These are phyloP conservation scores for Heliconius aoede DNA, from an alignment of 2,888 invertebrate species.

Conservation along the genomic window DNA sequence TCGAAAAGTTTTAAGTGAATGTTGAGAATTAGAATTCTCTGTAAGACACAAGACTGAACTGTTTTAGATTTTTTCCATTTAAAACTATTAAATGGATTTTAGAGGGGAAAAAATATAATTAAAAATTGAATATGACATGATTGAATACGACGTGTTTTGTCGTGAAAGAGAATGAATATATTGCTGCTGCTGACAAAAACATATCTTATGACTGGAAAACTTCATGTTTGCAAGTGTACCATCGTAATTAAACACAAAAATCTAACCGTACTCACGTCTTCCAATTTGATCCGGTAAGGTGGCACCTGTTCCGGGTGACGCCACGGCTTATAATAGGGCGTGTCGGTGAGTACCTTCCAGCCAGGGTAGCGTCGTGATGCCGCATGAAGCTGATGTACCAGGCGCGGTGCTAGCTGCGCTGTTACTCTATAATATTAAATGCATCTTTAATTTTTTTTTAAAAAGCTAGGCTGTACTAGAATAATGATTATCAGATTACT, in stretches of 20 bases:
- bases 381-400: conserved; percentile 91
- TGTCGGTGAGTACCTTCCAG: conserved; percentile 90
- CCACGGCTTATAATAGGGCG: conserved; percentile 93
- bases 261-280: conserved; percentile 85
- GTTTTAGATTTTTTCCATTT: not conserved
- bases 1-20: conserved; percentile 9
- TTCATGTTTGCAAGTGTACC: not conserved
- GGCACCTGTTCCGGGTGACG: conserved; percentile 92
- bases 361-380: conserved; percentile 91
- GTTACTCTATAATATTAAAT: conserved; percentile 81
- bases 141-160: too few species aligned
- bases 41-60: not conserved
- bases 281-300: conserved; percentile 87
- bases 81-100: not conserved
- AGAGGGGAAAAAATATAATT: not conserved
- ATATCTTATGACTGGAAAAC: not conserved
- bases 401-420: conserved; percentile 93
- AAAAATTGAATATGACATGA: too few species aligned
- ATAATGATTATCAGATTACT: not conserved
- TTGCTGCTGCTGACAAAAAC: not conserved
- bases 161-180: too few species aligned
- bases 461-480: not conserved
- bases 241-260: not conserved
- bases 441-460: not conserved
- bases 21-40: not conserved